Percentiles rank a stretch among this genome's conserved stretches.
Evolutionary conservation across 2,113 vertebrate species (phyloP).

Genomic region (Irena cyanogastra): DNA sequence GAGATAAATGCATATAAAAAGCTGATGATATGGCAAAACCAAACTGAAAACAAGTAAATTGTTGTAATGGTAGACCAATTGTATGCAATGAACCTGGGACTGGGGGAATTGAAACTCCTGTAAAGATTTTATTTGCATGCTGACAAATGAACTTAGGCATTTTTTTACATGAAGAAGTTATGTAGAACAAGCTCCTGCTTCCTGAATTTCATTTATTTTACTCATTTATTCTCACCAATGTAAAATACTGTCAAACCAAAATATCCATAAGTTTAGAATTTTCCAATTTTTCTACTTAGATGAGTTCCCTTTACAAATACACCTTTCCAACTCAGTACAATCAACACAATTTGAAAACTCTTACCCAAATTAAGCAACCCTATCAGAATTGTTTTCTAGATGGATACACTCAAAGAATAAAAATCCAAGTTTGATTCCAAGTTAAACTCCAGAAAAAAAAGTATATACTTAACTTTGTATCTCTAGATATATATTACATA

Average conservation of each 20-base stretch:
- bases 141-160: background rate
- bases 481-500: background rate
- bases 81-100: background rate
- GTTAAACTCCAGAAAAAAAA: background rate
- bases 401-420: background rate
- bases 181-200: background rate
- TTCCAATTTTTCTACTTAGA: background rate
- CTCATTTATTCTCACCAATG: background rate
- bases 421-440: too few species aligned
- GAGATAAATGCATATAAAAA: background rate
- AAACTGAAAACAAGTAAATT: background rate
- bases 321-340: background rate
- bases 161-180: background rate
- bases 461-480: background rate
- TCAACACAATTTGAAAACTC: background rate
- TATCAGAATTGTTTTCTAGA: background rate
- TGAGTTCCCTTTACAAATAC: background rate
- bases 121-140: background rate
- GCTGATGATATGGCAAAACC: background rate
- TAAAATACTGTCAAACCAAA: too few species aligned
- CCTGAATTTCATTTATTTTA: background rate
- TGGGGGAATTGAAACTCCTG: background rate
- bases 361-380: background rate
- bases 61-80: background rate
- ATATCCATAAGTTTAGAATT: too few species aligned